These are phyloP conservation scores for Aspiorhynchus laticeps DNA, from an alignment of 2,113 vertebrate genomes.

Conservation along the genomic window DNA sequence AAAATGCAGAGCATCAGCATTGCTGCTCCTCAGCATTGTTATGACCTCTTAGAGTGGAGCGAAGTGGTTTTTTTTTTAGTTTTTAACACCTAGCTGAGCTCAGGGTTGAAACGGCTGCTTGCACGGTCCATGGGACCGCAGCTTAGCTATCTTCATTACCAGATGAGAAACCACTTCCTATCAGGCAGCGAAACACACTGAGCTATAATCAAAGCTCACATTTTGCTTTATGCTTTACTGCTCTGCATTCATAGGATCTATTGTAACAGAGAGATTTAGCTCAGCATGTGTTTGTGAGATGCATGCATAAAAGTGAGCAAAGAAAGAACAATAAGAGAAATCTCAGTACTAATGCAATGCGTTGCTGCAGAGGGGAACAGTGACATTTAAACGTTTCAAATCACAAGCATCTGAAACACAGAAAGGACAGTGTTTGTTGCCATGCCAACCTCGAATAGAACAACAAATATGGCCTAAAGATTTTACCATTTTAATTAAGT, in stretches of 20 bases:
- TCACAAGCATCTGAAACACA: not conserved
- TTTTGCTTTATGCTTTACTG: conserved; percentile 62
- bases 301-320: not conserved
- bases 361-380: not conserved
- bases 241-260: conserved; percentile 25
- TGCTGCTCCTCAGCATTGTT: not conserved
- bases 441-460: conserved; percentile 11
- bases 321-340: not conserved
- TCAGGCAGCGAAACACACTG: conserved; percentile 61
- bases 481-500: not conserved
- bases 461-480: not conserved
- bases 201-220: conserved; percentile 64
- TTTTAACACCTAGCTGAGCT: conserved; percentile 39
- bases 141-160: conserved; percentile 70
- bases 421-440: not conserved
- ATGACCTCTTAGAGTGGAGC: conserved; percentile 19
- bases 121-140: conserved; percentile 72
- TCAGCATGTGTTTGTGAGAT: not conserved
- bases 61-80: conserved; percentile 17
- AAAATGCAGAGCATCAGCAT: conserved; percentile 15
- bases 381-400: not conserved
- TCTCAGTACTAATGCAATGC: not conserved
- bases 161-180: conserved; percentile 84
- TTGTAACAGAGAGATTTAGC: conserved; percentile 48
- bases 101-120: conserved; percentile 63